Evolutionary conservation across 2,888 invertebrate species (phyloP).

Genomic region (Cantharis flavilabris): DNA sequence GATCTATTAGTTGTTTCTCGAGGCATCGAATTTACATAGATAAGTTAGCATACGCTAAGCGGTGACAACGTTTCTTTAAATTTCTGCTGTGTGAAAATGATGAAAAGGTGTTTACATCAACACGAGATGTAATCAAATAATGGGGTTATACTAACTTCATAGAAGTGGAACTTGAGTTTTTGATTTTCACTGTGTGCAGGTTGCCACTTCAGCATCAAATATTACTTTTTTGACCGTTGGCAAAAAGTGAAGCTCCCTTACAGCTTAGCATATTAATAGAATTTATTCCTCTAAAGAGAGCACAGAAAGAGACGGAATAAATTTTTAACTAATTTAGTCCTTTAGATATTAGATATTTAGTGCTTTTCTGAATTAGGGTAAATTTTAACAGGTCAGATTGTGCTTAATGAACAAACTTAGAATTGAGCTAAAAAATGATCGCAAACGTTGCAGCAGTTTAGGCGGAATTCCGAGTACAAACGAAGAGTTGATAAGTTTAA

Average conservation of each 20-base stretch:
- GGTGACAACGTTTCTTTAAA: not conserved
- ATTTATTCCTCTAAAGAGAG: too few relatives aligned
- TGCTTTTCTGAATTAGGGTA: too few relatives aligned
- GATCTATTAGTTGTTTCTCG: not conserved
- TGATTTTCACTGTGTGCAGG: not conserved
- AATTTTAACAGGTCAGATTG: too few relatives aligned
- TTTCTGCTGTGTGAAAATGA: not conserved
- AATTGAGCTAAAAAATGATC: too few relatives aligned
- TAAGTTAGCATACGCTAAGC: not conserved
- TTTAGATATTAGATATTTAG: too few relatives aligned
- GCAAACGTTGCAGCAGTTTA: too few relatives aligned
- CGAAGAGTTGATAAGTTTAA: too few relatives aligned
- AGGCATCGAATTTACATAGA: not conserved
- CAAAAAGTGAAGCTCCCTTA: not conserved
- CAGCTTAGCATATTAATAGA: not conserved
- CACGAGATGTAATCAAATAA: not conserved
- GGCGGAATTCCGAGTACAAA: too few relatives aligned
- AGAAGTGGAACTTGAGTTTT: not conserved
- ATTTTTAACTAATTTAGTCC: too few relatives aligned
- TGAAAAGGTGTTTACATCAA: not conserved
- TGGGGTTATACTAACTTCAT: not conserved
- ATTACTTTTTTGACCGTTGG: not conserved
- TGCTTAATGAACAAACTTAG: too few relatives aligned
- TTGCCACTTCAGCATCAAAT: not conserved
- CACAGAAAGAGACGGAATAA: too few relatives aligned